Evolutionary conservation across 2,113 vertebrate species (phyloP), one percentile per base, ranked within the genome.

Genomic region (Pao palembangensis): DNA sequence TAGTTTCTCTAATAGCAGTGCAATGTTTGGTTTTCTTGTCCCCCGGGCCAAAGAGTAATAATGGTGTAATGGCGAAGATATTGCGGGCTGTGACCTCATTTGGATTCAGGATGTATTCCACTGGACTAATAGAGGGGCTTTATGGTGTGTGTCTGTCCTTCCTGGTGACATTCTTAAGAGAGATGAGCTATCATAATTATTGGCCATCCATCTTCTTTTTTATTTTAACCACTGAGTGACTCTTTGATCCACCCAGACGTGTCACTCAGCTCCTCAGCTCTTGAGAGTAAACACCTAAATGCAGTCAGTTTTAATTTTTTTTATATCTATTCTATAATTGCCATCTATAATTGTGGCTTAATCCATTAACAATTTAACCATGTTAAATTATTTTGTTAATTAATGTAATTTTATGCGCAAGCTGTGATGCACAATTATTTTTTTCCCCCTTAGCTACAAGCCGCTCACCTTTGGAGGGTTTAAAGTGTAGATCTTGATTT

Each of bases 61-160:
- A 86, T 79, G 80, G 77, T 78, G 70, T 69, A 71, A 84, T 79
- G 76, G 64, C 59, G 63, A 80, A 75, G 79, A 88, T 78, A 80
- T 81, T 73, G 73, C 70, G 69, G 70, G 61, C 80, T 75, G 63
- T 82, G 84, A 85, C 86, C 86, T 85, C 72, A 80, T 85, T 88
- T 76, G 46, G 62, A 83, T 78, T 79, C 76, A 78, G 68, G 65
- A 64, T 82, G 70, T 80, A 75, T 82, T 75, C 75, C 73, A 57
- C 53, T 65, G 60, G 71, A 72, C 61, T 73, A 55, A 60, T 23
- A 44, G 69, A 63, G 55, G 52, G 58, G 47, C 52, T 55, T 64
- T 61, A 20, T 68, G 8, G n/a, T 21, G 58, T 65, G 63, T 64
- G 64, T 55, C 53, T 64, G 18, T 79, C 66, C 75, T 79, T 81